Base-by-base conservation (phyloP, 30 jellyfish, hydroid and myxozoan species). In the Sanderia malayensis region DNA sequence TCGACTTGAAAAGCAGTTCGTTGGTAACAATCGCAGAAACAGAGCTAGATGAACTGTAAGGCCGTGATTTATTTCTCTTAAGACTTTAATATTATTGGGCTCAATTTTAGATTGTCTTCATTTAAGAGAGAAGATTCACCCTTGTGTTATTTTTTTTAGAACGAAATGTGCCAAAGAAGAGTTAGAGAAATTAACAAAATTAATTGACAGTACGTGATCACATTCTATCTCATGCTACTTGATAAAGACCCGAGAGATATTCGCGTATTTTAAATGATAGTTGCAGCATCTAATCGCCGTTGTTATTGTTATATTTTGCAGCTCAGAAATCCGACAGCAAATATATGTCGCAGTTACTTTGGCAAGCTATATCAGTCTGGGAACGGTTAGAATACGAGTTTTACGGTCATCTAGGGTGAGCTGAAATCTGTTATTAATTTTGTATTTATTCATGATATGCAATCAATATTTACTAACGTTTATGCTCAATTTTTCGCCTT, bases 371-470 rank as follows among this genome's bases (percentile, higher is more conserved):
- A 28, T 6, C 76, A 21, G 74, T 49, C 4, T 78, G 89, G 89
- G 89, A 78, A 28, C 66, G 82, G 31, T 18, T 65, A 22, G 82
- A 78, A 37, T 46, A 57, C 3, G 46, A 58, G 24, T 78, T 78
- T 37, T 66, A 62, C 31, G 27, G 47, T 26, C 89, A 78, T 28
- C 27, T 78, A 30, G 80, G 89, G 89, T 78, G 37, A 34, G 79
- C 17, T 13, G n/a, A n/a, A n/a, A n/a, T n/a, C n/a, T n/a, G n/a
- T n/a, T n/a, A n/a, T n/a, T n/a, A n/a, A n/a, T n/a, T n/a, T n/a
- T n/a, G n/a, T n/a, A n/a, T n/a, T n/a, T n/a, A n/a, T n/a, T n/a
- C n/a, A n/a, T n/a, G n/a, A n/a, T n/a, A 45, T 26, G 24, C 8
- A 18, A 4, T 26, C 25, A 17, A 17, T 22, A 3, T 71, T 22